Evolutionary conservation across 2,888 invertebrate species (phyloP).

Genomic region (Coleophora deauratella): DNA sequence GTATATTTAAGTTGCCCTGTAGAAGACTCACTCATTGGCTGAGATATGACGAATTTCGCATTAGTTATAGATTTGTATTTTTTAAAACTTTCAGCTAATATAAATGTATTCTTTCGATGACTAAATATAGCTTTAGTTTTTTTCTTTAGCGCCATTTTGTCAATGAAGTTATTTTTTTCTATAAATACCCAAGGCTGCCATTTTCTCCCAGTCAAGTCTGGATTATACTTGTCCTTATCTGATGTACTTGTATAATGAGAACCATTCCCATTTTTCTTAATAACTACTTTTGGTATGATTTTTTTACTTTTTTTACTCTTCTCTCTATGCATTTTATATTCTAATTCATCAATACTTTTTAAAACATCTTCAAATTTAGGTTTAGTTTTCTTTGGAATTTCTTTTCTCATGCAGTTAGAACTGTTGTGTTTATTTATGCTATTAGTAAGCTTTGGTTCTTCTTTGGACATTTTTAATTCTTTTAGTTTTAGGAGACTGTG

Average conservation of each 20-base stretch:
- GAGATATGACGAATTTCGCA: slow-evolving; percentile 57
- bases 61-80: slow-evolving; percentile 57
- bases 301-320: slow-evolving; percentile 50
- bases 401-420: slow-evolving; percentile 20
- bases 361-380: slow-evolving; percentile 71
- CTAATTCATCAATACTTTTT: slow-evolving; percentile 66
- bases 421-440: slow-evolving; percentile 23
- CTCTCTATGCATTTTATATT: slow-evolving; percentile 56
- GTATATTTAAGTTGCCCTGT: slow-evolving; percentile 60
- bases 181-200: slow-evolving; percentile 71
- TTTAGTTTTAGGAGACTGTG: slow-evolving; percentile 57
- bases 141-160: slow-evolving; percentile 58
- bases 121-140: slow-evolving; percentile 55
- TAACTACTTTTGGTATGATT: slow-evolving; percentile 62
- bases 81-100: slow-evolving; percentile 53
- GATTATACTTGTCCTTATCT: slow-evolving; percentile 42
- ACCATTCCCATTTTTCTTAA: slow-evolving; percentile 62
- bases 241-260: slow-evolving; percentile 63
- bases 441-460: slow-evolving; percentile 35
- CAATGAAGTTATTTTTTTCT: slow-evolving; percentile 58
- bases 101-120: slow-evolving; percentile 51
- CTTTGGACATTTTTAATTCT: slow-evolving; percentile 55
- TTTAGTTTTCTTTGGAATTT: slow-evolving; percentile 50
- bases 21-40: slow-evolving; percentile 37
- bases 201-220: slow-evolving; percentile 64